Evolutionary conservation across 92 coral and sea anemone species (phyloP).

Genomic region (Phenganax marumi): DNA sequence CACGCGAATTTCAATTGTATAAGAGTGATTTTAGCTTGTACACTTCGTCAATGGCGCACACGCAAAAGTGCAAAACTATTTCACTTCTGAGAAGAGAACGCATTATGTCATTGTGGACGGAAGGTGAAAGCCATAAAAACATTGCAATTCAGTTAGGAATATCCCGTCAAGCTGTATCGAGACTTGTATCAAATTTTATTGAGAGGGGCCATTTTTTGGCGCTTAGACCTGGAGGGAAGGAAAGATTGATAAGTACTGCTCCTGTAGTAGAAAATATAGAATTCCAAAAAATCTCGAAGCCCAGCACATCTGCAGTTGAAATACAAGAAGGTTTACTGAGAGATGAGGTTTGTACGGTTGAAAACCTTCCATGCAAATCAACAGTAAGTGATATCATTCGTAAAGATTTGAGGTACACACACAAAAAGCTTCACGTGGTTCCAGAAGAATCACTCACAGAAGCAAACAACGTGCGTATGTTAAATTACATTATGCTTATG

Average conservation of each 20-base stretch:
- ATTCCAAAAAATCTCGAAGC: not conserved
- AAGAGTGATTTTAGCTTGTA: too few relatives aligned
- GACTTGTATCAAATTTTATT: too few relatives aligned
- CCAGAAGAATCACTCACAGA: not conserved
- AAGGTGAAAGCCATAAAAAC: too few relatives aligned
- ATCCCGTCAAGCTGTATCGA: too few relatives aligned
- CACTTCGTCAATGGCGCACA: too few relatives aligned
- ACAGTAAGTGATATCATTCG: not conserved
- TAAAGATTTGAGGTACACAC: not conserved
- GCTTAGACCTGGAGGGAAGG: too few relatives aligned
- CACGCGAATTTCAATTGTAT: too few relatives aligned
- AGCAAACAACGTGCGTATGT: not conserved
- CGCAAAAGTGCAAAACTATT: too few relatives aligned
- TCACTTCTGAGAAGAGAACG: too few relatives aligned
- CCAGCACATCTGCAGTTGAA: not conserved
- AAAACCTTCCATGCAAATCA: not conserved
- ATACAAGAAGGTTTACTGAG: not conserved
- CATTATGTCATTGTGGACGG: too few relatives aligned
- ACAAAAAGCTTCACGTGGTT: not conserved
- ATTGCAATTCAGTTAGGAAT: too few relatives aligned
- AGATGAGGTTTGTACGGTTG: not conserved
- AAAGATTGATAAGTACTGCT: not conserved
- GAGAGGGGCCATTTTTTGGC: too few relatives aligned
- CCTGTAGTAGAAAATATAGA: not conserved
- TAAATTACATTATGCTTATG: not conserved